These are phyloP conservation scores for Campoletis raptor DNA, from an alignment of 2,888 invertebrate species.

Conservation along the genomic window DNA sequence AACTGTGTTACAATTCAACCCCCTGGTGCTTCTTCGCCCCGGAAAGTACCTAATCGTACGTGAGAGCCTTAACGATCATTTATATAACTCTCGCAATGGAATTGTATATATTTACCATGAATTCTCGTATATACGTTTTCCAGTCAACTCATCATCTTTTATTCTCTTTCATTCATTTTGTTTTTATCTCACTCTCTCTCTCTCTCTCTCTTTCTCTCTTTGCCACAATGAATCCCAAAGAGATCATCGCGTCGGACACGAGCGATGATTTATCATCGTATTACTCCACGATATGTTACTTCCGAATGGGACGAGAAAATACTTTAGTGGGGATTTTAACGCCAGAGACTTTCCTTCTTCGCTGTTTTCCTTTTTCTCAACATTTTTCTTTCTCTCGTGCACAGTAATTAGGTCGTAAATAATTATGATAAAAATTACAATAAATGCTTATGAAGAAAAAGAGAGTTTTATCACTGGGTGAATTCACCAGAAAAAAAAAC, in stretches of 20 bases:
- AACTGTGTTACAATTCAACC: slow-evolving; percentile 30
- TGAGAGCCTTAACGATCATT: slow-evolving; percentile 70
- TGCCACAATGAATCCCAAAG: slow-evolving; percentile 50
- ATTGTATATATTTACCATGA: slow-evolving; percentile 20
- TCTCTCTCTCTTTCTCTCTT: neutral
- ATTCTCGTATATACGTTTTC: slow-evolving; percentile 39
- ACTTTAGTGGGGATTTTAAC: neutral
- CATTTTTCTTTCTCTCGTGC: slow-evolving; percentile 13
- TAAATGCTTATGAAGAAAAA: slow-evolving; percentile 68
- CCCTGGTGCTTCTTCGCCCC: slow-evolving; percentile 42
- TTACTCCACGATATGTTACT: slow-evolving; percentile 35
- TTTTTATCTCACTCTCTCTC: neutral
- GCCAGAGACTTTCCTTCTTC: neutral
- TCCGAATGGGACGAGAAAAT: slow-evolving; percentile 22
- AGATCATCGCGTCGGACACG: slow-evolving; percentile 63
- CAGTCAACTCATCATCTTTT: slow-evolving; percentile 49
- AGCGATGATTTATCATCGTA: slow-evolving; percentile 63
- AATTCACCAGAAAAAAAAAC: slow-evolving; percentile 6
- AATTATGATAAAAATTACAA: slow-evolving; percentile 84
- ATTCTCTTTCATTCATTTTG: neutral
- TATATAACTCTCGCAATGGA: slow-evolving; percentile 39
- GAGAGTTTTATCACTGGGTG: slow-evolving; percentile 76
- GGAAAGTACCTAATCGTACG: slow-evolving; percentile 70
- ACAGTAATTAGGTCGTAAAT: slow-evolving; percentile 83
- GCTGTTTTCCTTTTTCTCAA: neutral